phyloP scores from a whole-genome alignment of 2,797 vertebrate genomes.

The Acanthurus tractus region DNA sequence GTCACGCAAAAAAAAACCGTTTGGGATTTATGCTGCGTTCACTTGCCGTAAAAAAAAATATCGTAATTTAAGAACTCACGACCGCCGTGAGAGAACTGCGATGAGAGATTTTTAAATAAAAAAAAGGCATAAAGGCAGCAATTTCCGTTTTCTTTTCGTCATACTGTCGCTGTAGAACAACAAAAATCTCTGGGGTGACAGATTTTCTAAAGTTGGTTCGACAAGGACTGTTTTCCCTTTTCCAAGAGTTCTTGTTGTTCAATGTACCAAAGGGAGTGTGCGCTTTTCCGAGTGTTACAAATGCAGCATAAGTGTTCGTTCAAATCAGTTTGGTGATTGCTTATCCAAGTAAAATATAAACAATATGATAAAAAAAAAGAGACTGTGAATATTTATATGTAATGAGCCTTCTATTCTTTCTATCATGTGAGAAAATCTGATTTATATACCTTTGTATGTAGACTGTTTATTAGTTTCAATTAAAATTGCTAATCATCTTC shows the following conservation, averaged over 20 bases:
- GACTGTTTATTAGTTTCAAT: neutral
- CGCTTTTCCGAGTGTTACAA: accelerated
- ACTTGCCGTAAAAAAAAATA: accelerated
- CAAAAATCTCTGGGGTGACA: accelerated
- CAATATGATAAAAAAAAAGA: neutral
- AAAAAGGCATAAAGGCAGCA: accelerated
- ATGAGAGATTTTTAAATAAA: neutral
- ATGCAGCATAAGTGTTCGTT: slow-evolving; percentile 12
- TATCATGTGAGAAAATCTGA: neutral
- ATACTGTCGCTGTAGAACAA: neutral
- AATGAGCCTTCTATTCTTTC: neutral
- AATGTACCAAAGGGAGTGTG: accelerated
- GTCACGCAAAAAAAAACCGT: slow-evolving; percentile 36
- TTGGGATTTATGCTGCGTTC: slow-evolving; percentile 41
- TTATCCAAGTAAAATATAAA: neutral
- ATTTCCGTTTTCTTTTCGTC: accelerated
- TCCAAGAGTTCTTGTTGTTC: accelerated
- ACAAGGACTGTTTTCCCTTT: neutral
- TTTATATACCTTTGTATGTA: neutral
- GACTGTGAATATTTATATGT: no score
- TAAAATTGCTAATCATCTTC: neutral
- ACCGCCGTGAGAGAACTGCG: accelerated
- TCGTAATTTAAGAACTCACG: accelerated
- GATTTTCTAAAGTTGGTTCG: accelerated
- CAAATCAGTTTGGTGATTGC: neutral